Evolutionary conservation across 2,797 vertebrate species (phyloP).

Genomic region (Capromys pilorides): DNA sequence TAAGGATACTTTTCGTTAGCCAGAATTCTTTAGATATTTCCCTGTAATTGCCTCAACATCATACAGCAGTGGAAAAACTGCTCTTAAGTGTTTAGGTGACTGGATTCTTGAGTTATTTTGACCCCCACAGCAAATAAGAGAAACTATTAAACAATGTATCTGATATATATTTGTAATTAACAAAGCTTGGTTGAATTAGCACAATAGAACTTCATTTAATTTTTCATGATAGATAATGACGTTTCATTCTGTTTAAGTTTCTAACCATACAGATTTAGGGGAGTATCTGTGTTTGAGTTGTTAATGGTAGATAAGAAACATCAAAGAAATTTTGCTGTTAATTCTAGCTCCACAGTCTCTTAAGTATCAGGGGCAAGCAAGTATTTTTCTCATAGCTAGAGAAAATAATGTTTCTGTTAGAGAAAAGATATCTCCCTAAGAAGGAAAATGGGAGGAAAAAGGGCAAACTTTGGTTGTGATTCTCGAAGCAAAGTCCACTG

Average conservation of each 20-base stretch:
- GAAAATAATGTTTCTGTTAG: background rate
- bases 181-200: constrained; percentile 21
- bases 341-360: background rate
- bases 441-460: background rate
- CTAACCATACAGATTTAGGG: background rate
- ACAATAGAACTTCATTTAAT: constrained; percentile 21
- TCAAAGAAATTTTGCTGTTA: constrained; percentile 31
- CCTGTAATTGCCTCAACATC: background rate
- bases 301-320: background rate
- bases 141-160: constrained; percentile 33
- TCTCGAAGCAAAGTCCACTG: background rate
- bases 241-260: background rate
- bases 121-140: background rate
- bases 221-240: background rate
- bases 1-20: constrained; percentile 19
- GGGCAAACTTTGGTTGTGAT: background rate
- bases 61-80: background rate
- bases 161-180: background rate
- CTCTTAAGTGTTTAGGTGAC: constrained; percentile 21
- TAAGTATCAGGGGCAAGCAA: background rate
- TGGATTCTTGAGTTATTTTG: constrained; percentile 34
- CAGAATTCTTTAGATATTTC: background rate
- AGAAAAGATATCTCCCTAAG: background rate
- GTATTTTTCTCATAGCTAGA: background rate
- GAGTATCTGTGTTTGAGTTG: background rate